Evolutionary conservation across 2,888 invertebrate genomes (phyloP).

Genomic region (Thecocarcelia acutangulata): DNA sequence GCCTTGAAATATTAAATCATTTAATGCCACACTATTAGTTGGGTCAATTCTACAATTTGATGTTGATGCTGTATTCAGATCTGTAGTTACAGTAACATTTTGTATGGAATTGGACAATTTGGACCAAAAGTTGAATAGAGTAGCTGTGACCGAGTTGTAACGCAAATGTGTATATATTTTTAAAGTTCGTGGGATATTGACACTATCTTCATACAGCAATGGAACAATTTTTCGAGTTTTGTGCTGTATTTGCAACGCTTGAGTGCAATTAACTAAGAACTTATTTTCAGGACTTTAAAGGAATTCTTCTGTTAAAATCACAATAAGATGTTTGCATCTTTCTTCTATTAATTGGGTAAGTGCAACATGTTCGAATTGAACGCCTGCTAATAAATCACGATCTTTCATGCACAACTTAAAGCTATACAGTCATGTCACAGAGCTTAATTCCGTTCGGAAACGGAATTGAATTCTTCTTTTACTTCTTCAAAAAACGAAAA

Average conservation of each 20-base stretch:
- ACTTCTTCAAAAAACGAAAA: too few species aligned
- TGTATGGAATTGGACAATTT: conserved; percentile 84
- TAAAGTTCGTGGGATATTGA: conserved; percentile 85
- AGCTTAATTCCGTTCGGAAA: too few species aligned
- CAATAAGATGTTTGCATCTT: conserved; percentile 89
- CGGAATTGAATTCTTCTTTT: too few species aligned
- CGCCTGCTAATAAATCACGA: conserved; percentile 87
- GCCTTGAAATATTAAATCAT: background rate
- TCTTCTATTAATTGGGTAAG: conserved; percentile 88
- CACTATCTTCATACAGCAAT: conserved; percentile 85
- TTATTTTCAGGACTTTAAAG: conserved; percentile 87
- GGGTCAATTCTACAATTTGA: conserved; percentile 20
- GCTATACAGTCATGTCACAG: too few species aligned
- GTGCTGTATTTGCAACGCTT: conserved; percentile 88
- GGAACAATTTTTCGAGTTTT: conserved; percentile 87
- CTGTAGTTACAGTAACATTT: conserved; percentile 69
- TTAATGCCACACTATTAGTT: conserved; percentile 13
- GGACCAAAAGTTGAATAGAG: conserved; percentile 87
- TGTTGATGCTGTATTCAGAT: conserved; percentile 54
- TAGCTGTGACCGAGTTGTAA: conserved; percentile 82
- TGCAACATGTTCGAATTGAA: conserved; percentile 87
- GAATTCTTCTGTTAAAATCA: conserved; percentile 90
- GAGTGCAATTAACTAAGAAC: conserved; percentile 90
- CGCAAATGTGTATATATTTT: conserved; percentile 86
- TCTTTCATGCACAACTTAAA: conserved; percentile 89